Evolutionary conservation across 2,797 vertebrate genomes (phyloP).

Genomic region (Podarcis lilfordi): DNA sequence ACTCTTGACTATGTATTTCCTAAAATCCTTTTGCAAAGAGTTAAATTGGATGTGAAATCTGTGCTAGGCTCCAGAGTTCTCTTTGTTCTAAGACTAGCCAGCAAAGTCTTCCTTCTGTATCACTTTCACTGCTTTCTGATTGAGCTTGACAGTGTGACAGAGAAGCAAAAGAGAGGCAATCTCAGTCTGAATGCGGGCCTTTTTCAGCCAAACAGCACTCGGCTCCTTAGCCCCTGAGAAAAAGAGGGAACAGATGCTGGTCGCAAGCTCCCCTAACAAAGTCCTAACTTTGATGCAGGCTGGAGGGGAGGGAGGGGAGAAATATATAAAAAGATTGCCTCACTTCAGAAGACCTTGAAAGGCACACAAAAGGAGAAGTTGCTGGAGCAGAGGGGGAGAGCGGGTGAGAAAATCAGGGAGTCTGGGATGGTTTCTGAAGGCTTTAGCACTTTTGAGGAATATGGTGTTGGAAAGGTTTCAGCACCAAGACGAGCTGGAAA

Average conservation of each 20-base stretch:
- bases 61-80: slow-evolving; percentile 88
- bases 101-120: slow-evolving; percentile 85
- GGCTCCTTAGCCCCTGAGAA: slow-evolving; percentile 84
- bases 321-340: slow-evolving; percentile 77
- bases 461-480: slow-evolving; percentile 48
- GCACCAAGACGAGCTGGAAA: slow-evolving; percentile 24
- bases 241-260: slow-evolving; percentile 85
- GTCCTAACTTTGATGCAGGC: slow-evolving; percentile 85
- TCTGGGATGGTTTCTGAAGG: slow-evolving; percentile 62
- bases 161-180: slow-evolving; percentile 90
- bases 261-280: slow-evolving; percentile 84
- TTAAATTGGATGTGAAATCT: slow-evolving; percentile 99
- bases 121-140: slow-evolving; percentile 93
- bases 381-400: slow-evolving; percentile 53
- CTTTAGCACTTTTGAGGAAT: slow-evolving; percentile 35
- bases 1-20: slow-evolving; percentile 89
- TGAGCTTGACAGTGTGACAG: slow-evolving; percentile 99
- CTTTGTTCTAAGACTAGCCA: slow-evolving; percentile 91
- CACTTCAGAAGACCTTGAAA: slow-evolving; percentile 76
- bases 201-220: slow-evolving; percentile 89
- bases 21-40: slow-evolving; percentile 92
- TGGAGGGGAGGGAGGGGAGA: slow-evolving; percentile 52
- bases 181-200: slow-evolving; percentile 88
- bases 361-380: slow-evolving; percentile 74
- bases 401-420: slow-evolving; percentile 53